Evolutionary conservation across 2,797 vertebrate genomes (phyloP).

Genomic region (Mus caroli): DNA sequence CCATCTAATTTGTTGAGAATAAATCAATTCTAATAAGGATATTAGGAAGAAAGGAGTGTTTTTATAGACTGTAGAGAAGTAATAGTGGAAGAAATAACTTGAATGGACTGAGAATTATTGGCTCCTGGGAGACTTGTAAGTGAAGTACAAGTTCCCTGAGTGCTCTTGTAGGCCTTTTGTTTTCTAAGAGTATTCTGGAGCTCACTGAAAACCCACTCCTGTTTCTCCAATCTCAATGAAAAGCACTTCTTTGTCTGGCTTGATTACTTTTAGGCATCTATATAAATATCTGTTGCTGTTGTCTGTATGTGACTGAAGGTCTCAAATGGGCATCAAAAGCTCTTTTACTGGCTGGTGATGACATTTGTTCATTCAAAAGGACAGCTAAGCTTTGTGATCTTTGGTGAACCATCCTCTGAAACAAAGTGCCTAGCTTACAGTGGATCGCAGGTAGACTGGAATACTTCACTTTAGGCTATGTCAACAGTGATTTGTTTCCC

Average conservation of each 20-base stretch:
- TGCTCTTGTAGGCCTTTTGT: constrained; percentile 7
- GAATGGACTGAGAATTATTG: constrained; percentile 81
- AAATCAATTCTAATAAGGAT: constrained; percentile 85
- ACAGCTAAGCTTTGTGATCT: not conserved
- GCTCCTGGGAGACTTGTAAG: constrained; percentile 73
- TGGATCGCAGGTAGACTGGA: not conserved
- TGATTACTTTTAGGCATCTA: not conserved
- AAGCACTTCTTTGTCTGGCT: not conserved
- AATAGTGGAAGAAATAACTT: constrained; percentile 84
- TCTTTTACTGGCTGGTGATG: not conserved
- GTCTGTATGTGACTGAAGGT: not conserved
- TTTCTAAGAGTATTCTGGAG: constrained; percentile 32
- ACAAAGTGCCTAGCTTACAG: not conserved
- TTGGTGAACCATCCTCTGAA: not conserved
- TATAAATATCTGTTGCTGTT: constrained; percentile 26
- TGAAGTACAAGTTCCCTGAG: constrained; percentile 71
- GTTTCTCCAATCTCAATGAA: constrained; percentile 30
- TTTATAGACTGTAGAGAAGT: constrained; percentile 83
- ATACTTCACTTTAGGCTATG: not conserved
- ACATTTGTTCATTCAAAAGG: not conserved
- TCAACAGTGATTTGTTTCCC: not conserved
- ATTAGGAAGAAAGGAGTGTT: constrained; percentile 81
- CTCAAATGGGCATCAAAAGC: not conserved
- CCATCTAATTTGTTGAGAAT: constrained; percentile 84
- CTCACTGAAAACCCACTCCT: constrained; percentile 52